Percentiles rank a stretch among this genome's conserved stretches.
phyloP scores from a whole-genome alignment of 2,113 vertebrate genomes.

The Arvicanthis niloticus region DNA sequence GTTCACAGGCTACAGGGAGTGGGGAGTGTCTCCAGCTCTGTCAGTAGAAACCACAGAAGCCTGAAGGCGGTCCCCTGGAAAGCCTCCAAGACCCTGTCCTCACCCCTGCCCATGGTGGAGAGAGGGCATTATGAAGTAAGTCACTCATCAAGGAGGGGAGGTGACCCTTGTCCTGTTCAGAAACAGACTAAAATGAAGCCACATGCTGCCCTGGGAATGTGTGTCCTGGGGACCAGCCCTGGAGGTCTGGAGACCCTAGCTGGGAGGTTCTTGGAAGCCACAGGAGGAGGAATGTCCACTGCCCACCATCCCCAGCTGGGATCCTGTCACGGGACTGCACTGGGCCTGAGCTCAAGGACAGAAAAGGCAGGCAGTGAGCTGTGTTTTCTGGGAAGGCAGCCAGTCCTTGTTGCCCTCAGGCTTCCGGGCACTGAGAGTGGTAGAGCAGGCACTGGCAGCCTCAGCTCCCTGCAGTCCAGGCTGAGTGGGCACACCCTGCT shows the following conservation, averaged over 20 bases:
- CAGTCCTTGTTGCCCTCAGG: conserved; percentile 59
- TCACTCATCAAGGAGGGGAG: not conserved
- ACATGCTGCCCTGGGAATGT: not conserved
- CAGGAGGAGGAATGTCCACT: not conserved
- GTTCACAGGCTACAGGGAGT: not conserved
- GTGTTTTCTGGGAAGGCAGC: conserved; percentile 73
- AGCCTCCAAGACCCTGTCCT: not conserved
- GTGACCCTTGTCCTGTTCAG: not conserved
- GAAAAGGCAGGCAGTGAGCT: conserved; percentile 47
- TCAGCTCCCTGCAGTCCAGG: not conserved
- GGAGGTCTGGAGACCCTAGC: not conserved
- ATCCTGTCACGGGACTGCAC: conserved; percentile 8
- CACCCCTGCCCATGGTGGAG: not conserved
- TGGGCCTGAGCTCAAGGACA: conserved; percentile 55
- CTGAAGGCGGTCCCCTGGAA: not conserved
- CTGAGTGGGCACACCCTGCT: not conserved
- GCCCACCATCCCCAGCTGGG: not conserved
- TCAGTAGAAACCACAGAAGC: not conserved
- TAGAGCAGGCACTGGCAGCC: not conserved
- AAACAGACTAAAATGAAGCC: not conserved
- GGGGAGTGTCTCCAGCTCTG: not conserved
- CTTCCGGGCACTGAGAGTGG: conserved; percentile 54
- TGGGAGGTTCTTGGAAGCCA: not conserved
- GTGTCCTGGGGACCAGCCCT: not conserved
- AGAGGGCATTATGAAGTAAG: not conserved